phyloP scores from a whole-genome alignment of 2,113 vertebrate species.

The Gymnarchus niloticus region DNA sequence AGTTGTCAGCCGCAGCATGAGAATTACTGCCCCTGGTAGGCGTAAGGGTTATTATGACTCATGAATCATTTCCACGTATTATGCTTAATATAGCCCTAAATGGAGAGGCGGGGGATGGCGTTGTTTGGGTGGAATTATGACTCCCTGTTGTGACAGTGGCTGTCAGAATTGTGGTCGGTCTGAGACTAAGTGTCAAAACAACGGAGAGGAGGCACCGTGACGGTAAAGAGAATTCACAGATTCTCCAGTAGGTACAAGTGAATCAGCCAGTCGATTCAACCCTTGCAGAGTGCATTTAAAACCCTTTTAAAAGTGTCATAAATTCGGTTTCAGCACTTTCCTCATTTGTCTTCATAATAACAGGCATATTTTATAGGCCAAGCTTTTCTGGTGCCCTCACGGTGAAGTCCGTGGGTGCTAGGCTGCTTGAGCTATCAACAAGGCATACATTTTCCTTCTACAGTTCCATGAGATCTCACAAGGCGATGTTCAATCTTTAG shows the following conservation, averaged over 20 bases:
- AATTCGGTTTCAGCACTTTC: constrained; percentile 30
- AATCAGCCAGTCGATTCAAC: background rate
- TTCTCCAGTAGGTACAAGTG: background rate
- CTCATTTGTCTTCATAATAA: constrained; percentile 34
- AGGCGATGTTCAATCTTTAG: background rate
- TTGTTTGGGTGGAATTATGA: background rate
- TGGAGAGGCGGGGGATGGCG: background rate
- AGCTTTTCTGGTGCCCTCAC: constrained; percentile 55
- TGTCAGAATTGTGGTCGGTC: constrained; percentile 5
- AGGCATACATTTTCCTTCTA: background rate
- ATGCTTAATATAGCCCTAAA: background rate
- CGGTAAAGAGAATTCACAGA: background rate
- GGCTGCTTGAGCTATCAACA: constrained; percentile 50
- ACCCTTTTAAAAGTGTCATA: constrained; percentile 18
- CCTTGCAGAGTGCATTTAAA: constrained; percentile 13
- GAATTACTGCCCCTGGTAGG: background rate
- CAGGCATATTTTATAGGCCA: constrained; percentile 66
- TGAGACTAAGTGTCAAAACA: constrained; percentile 11
- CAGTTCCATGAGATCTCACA: background rate
- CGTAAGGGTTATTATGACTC: background rate
- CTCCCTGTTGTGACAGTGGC: constrained; percentile 4
- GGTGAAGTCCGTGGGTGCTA: constrained; percentile 42
- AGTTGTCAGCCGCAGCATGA: background rate
- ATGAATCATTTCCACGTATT: background rate
- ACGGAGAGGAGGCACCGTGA: background rate